These are phyloP conservation scores for Copidosoma aretas DNA, from an alignment of 2,888 invertebrate species.

Conservation along the genomic window DNA sequence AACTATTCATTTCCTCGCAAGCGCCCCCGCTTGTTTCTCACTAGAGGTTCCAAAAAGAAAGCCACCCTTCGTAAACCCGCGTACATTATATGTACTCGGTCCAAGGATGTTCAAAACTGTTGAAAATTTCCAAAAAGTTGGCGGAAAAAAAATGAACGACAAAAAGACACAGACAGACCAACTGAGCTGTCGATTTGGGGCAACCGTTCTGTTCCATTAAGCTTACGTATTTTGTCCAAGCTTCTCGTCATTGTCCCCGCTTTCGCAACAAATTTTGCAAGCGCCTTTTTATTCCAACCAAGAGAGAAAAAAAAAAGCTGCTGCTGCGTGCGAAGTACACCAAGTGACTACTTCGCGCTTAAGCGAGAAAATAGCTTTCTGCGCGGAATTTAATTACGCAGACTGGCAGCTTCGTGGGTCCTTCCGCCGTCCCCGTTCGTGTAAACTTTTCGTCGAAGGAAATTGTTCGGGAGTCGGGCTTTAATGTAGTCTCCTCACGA, in stretches of 20 bases:
- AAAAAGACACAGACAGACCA: background rate
- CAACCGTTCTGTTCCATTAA: constrained; percentile 13
- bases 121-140: no score
- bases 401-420: background rate
- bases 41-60: no score
- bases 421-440: background rate
- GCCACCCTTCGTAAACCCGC: no score
- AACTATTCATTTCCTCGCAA: no score
- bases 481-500: constrained; percentile 6
- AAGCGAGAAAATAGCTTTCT: constrained; percentile 34
- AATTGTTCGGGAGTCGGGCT: background rate
- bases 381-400: constrained; percentile 43
- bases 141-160: no score
- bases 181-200: constrained; percentile 5
- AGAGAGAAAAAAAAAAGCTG: no score
- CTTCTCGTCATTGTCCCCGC: background rate
- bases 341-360: constrained; percentile 7
- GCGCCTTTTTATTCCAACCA: no score
- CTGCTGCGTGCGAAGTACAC: background rate
- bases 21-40: no score
- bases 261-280: background rate
- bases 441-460: background rate
- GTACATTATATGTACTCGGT: no score
- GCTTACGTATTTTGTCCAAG: background rate
- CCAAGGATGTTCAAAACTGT: no score